A percentile compares a stretch with the other conserved stretches of the same genome.
These are phyloP conservation scores for Tapirus terrestris DNA, from an alignment of 2,113 vertebrate genomes.

Conservation along the genomic window DNA sequence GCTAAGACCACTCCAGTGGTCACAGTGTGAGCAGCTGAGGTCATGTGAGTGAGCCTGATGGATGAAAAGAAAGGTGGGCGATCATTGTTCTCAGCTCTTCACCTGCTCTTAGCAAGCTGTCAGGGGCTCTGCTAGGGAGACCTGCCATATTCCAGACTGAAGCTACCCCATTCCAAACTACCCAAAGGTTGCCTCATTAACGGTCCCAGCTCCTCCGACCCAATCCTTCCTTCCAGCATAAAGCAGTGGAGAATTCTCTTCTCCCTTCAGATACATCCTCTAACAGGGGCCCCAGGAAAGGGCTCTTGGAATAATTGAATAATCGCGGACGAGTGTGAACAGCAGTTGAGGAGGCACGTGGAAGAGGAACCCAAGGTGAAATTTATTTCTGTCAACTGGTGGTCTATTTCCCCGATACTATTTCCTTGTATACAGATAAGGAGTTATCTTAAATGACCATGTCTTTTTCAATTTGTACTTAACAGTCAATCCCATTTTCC, in stretches of 20 bases:
- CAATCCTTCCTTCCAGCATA: neutral
- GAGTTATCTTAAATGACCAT: slow-evolving; percentile 97
- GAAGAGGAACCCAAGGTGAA: slow-evolving; percentile 89
- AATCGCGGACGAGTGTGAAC: slow-evolving; percentile 14
- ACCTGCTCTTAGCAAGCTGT: neutral
- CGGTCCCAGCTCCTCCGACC: neutral
- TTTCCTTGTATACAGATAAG: slow-evolving; percentile 96
- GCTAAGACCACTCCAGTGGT: neutral
- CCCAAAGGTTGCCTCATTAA: neutral
- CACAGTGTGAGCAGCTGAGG: rapidly evolving
- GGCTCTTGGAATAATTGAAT: slow-evolving; percentile 65
- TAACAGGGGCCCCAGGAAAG: neutral
- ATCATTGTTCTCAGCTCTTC: neutral
- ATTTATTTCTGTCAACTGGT: slow-evolving; percentile 93
- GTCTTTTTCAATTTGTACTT: slow-evolving; percentile 97
- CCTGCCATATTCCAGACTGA: too few species aligned
- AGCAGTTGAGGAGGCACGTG: slow-evolving; percentile 53
- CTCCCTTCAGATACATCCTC: neutral
- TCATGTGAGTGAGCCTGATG: neutral
- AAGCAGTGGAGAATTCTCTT: neutral
- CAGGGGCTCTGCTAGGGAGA: neutral
- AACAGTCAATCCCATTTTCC: slow-evolving; percentile 91
- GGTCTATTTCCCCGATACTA: slow-evolving; percentile 91
- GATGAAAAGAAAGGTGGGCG: too few species aligned
- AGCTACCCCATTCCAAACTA: neutral